Percentiles rank a stretch among this genome's conserved stretches.
phyloP scores from a whole-genome alignment of 2,113 vertebrate species.

The Grus americana region DNA sequence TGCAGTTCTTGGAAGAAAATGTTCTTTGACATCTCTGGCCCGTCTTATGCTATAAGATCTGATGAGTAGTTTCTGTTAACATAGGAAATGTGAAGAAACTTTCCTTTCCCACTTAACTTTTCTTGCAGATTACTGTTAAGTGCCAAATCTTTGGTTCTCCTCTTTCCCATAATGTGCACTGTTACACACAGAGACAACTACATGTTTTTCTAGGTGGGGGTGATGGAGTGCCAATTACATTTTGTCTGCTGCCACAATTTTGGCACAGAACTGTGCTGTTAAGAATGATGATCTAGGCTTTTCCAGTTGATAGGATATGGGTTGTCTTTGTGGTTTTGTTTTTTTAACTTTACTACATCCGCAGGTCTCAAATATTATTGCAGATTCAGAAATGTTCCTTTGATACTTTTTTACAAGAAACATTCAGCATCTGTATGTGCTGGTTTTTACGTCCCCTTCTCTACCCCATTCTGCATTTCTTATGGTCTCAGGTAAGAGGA shows the following conservation, averaged over 20 bases:
- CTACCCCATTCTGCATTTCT: neutral
- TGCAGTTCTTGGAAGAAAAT: neutral
- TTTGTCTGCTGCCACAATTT: neutral
- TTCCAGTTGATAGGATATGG: neutral
- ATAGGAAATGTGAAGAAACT: neutral
- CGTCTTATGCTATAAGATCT: neutral
- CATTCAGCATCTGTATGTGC: neutral
- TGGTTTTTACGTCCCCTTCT: neutral
- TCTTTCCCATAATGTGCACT: neutral
- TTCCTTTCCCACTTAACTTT: neutral
- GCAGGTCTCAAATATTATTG: neutral
- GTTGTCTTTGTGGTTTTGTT: too few species aligned
- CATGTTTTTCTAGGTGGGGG: neutral
- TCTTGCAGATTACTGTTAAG: neutral
- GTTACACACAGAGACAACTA: neutral
- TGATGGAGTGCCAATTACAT: neutral
- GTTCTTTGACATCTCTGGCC: neutral
- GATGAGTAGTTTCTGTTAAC: neutral
- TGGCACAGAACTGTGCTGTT: neutral
- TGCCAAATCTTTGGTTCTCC: neutral
- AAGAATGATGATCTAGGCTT: neutral
- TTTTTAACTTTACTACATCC: neutral
- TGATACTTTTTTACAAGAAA: neutral
- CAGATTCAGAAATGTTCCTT: neutral
- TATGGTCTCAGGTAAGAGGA: neutral